Evolutionary conservation across 2,888 invertebrate species (phyloP), one percentile per base, ranked within the genome.

Genomic region (Ectemnius continuus): DNA sequence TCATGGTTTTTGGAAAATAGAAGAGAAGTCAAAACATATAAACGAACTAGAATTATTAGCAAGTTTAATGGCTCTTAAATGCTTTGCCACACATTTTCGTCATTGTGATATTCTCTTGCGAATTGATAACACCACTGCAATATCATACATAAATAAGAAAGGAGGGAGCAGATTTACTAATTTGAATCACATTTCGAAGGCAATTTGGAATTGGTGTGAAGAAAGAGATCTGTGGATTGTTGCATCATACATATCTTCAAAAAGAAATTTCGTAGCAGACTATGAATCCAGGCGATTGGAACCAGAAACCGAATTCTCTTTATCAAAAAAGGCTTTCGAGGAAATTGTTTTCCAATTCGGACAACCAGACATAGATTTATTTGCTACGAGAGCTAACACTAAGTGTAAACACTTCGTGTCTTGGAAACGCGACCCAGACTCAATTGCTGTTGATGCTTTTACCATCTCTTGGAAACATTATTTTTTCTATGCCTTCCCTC

Each of bases 171-270:
- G 8, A 36, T 36, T 36, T 36, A 11, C 36, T 23, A 1, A 67
- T 56, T 4, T 26, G 26, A 23, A 26, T 26, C 1, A 3, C 5
- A 4, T 16, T 62, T 11, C 16, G 26, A 2, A 8, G 18, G 1
- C 5, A 14, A 8, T n/a, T 4, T 70, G 75, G 62, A 26, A 78
- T 14, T 64, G 72, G 66, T 68, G 70, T 1, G 73, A 78, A 28
- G 20, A n/a, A 11, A 63, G 75, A 4, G 63, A 83, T 2, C 6
- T 20, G 46, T 48, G 61, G 64, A 2, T 73, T 8, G 1, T 14
- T 0, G 68, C 64, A 0, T 47, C 56, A 8, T 36, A 36, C 36
- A 1, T 63, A n/a, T 16, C 23, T 4, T 62, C 62, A 11, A n/a
- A 46, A n/a, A n/a, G 16, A 5, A 71, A 67, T 47, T 6, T 46